phyloP scores from a whole-genome alignment of 2,888 invertebrate species.

The Pardosa pseudoannulata region DNA sequence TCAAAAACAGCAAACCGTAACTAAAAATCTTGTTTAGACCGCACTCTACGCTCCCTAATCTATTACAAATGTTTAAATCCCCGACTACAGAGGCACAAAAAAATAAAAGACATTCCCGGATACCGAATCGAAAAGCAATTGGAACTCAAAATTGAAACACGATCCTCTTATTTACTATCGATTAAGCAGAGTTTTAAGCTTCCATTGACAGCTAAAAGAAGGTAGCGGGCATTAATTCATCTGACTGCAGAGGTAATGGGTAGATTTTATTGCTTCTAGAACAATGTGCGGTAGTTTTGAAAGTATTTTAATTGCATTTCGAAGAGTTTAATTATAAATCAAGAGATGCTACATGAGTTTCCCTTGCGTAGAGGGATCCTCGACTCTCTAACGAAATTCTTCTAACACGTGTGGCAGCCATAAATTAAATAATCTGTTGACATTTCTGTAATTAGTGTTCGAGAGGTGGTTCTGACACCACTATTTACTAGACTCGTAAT shows the following conservation, averaged over 20 bases:
- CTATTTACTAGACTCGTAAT: not conserved
- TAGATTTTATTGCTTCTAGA: constrained; percentile 38
- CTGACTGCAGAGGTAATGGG: not conserved
- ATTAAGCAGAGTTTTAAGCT: not conserved
- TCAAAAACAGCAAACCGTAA: too few species aligned
- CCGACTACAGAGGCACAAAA: too few species aligned
- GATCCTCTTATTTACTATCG: not conserved
- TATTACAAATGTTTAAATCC: too few species aligned
- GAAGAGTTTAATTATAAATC: constrained; percentile 24
- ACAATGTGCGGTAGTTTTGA: constrained; percentile 36
- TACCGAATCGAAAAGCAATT: too few species aligned
- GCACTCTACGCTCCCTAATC: too few species aligned
- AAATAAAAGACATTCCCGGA: too few species aligned
- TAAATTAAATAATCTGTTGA: constrained; percentile 8
- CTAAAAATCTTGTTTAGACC: too few species aligned
- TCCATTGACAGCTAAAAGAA: not conserved
- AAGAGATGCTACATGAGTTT: not conserved
- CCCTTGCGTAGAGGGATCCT: not conserved
- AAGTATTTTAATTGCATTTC: constrained; percentile 63
- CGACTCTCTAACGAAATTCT: not conserved
- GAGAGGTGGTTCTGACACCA: not conserved
- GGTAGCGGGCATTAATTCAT: not conserved
- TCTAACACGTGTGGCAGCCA: not conserved
- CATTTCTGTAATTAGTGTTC: constrained; percentile 9
- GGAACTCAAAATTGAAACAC: too few species aligned